Base-by-base conservation (phyloP, 2,888 invertebrate genomes). In the Melangyna quadrimaculata region DNA sequence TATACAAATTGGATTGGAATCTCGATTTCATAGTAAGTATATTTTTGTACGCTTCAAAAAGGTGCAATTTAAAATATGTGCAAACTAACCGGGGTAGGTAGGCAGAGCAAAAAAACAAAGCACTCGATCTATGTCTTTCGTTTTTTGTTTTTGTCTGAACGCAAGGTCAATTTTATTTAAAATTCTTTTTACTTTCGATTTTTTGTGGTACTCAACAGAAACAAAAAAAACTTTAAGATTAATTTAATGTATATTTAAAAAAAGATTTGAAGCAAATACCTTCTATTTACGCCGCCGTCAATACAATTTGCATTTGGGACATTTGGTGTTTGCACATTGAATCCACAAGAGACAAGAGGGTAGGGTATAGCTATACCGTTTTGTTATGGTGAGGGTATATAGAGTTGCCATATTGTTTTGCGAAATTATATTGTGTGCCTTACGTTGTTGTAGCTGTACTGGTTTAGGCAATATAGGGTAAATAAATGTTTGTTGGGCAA, bases 271-370 rank as follows among this genome's bases (percentile, higher is more conserved):
- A 48, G 27, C 27, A 51, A 57, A 71, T 70, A 45, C 65, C 71
- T 71, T 61, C 61, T 72, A 80, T 84, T 80, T 80, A 69, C 24
- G 17, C 7, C 70, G n/a, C n/a, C n/a, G 55, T 73, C 75, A 9
- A 51, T 35, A 65, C 32, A 77, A 80, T 80, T 84, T 77, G 80
- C 80, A 84, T 84, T 84, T 80, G 75, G 84, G 75, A 75, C 80
- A 80, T 40, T 69, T 63, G 57, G 19, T 79, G 84, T 79, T 67
- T 84, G 80, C 70, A 67, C 71, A 45, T 69, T 84, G 69, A 84
- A 72, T 77, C 53, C 67, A 80, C 53, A 80, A 75, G 84, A 84
- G n/a, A n/a, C n/a, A n/a, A n/a, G n/a, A n/a, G n/a, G n/a, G n/a
- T n/a, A n/a, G 84, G 75, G 74, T 80, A 71, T 45, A n/a, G n/a